Percentiles rank a stretch among this genome's conserved stretches.
Conservation (phyloP, 2,113 vertebrate genomes). For the Thoracochromis brauschi region DNA sequence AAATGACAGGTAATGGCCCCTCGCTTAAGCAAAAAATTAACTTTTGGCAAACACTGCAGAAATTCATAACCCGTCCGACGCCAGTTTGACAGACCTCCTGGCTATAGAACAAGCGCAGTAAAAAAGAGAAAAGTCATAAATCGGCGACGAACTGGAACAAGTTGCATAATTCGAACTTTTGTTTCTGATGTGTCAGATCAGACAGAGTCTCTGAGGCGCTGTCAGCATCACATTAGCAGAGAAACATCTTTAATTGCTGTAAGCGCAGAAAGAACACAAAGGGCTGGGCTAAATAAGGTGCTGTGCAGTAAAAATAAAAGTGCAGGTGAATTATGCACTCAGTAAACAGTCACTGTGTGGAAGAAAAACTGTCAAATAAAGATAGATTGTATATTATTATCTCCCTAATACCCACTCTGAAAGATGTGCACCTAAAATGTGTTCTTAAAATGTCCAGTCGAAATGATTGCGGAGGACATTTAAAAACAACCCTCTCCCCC, state of each 20-base stretch:
- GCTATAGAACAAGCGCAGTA: conserved; percentile 9
- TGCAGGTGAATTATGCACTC: not conserved
- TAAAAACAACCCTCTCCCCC: not conserved
- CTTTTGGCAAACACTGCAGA: conserved; percentile 44
- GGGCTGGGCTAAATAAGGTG: not conserved
- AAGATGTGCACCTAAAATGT: not conserved
- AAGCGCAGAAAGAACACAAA: not conserved
- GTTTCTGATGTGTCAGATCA: conserved; percentile 39
- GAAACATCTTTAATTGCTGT: not conserved
- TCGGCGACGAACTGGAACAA: conserved; percentile 37
- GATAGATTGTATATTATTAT: not conserved
- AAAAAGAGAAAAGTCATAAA: conserved; percentile 13
- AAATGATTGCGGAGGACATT: not conserved
- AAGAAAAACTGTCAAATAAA: not conserved
- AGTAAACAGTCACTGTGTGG: not conserved
- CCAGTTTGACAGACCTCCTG: conserved; percentile 54
- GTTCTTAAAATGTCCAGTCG: not conserved
- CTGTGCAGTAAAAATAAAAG: not conserved
- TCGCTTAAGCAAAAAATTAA: conserved; percentile 47
- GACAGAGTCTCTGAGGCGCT: not conserved
- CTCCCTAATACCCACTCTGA: not conserved
- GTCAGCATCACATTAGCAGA: not conserved
- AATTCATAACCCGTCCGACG: conserved; percentile 54
- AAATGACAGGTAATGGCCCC: conserved; percentile 49
- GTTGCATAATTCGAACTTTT: conserved; percentile 41